A percentile compares a stretch with the other conserved stretches of the same genome.
Evolutionary conservation across 2,797 vertebrate species (phyloP).

Genomic region (Spinibarbus caldwelli): DNA sequence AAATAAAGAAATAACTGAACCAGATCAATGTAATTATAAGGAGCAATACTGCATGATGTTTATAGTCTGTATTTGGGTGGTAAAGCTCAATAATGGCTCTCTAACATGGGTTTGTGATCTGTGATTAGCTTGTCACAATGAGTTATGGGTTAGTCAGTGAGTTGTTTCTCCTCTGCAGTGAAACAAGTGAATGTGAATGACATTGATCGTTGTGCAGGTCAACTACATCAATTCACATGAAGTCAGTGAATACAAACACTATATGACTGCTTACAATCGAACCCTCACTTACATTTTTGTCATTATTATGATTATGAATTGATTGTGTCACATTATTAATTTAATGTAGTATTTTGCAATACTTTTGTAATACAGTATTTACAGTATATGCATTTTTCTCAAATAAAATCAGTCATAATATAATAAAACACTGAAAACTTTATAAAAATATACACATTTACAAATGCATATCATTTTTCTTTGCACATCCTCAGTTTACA

Average conservation of each 20-base stretch:
- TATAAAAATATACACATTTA: too few species aligned
- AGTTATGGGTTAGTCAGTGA: not conserved
- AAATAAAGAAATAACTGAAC: not conserved
- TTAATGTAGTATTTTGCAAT: not conserved
- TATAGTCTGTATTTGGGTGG: not conserved
- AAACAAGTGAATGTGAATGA: not conserved
- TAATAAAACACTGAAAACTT: too few species aligned
- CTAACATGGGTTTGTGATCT: constrained; percentile 1
- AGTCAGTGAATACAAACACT: not conserved
- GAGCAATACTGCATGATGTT: not conserved
- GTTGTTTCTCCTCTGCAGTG: not conserved
- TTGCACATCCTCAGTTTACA: not conserved
- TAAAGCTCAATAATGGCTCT: not conserved
- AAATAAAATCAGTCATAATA: not conserved
- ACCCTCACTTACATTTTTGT: too few species aligned
- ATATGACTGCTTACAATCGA: not conserved
- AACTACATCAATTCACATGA: not conserved
- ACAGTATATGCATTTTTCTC: not conserved
- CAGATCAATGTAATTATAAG: not conserved
- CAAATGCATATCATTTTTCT: not conserved
- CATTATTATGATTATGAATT: not conserved
- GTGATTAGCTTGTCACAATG: not conserved
- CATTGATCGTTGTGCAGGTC: not conserved
- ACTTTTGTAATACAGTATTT: too few species aligned
- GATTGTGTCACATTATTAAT: not conserved